Percentiles rank a stretch among this genome's conserved stretches.
phyloP scores from a whole-genome alignment of 1,140 invertebrate genomes.

The Temnothorax longispinosus region DNA sequence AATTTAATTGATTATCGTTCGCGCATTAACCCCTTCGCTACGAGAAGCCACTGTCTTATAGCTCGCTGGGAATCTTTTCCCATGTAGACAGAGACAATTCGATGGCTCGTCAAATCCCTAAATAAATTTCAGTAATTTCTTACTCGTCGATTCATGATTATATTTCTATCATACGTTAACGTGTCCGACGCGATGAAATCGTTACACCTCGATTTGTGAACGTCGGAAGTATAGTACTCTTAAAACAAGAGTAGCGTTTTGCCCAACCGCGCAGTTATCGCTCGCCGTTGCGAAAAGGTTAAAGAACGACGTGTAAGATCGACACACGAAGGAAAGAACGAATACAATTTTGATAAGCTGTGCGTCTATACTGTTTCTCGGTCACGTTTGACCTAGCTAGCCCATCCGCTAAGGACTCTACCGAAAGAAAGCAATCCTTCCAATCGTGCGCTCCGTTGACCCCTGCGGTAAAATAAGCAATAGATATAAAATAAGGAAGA shows the following conservation, averaged over 20 bases:
- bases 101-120: not conserved
- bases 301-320: not conserved
- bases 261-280: not conserved
- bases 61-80: not conserved
- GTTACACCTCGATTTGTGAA: not conserved
- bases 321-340: not conserved
- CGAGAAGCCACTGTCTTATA: not conserved
- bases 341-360: conserved; percentile 9
- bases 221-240: not conserved
- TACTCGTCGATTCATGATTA: not conserved
- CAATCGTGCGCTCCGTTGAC: conserved; percentile 55
- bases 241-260: conserved; percentile 5
- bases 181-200: not conserved
- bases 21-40: conserved; percentile 30
- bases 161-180: not conserved
- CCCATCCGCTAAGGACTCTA: conserved; percentile 6
- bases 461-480: conserved; percentile 68
- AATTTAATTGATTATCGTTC: conserved; percentile 19
- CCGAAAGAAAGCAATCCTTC: conserved; percentile 49
- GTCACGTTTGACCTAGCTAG: conserved; percentile 13
- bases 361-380: conserved; percentile 20
- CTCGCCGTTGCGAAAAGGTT: conserved; percentile 15
- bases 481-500: conserved; percentile 62
- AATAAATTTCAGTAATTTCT: conserved; percentile 31
- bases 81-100: not conserved